Base-by-base conservation (phyloP, 2,888 invertebrate species). In the Scaptomyza parva region DNA sequence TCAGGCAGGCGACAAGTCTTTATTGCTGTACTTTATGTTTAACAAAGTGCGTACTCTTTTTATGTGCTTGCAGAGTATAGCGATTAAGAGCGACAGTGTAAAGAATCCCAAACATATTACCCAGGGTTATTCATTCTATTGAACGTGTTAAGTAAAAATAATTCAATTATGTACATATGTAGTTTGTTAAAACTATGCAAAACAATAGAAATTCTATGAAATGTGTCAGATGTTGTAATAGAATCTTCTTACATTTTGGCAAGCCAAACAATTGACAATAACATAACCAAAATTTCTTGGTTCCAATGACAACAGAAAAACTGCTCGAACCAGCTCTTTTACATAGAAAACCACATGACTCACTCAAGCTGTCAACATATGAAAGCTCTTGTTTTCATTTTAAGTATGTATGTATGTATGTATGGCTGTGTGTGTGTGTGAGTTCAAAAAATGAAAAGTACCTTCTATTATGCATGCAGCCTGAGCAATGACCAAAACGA, bases 401-500 rank as follows among this genome's bases (percentile, higher is more conserved):
- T n/a, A 30, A 41, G 45, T 18, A 14, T 26, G 55, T 22, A 40
- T 33, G 41, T 30, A 7, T 66, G 30, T 52, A 24, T 28, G 50
- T 60, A 53, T 35, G 55, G n/a, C n/a, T 40, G 52, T 41, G 41
- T 41, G 22, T 24, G n/a, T 14, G 12, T 41, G 20, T 50, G 65
- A 45, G 41, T 28, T 28, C 17, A n/a, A 17, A 17, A 61, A 63
- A 55, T n/a, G 26, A 59, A 61, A 59, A 54, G 48, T 53, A 61
- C 63, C 62, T 65, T 78, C 62, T 54, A 83, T 84, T 84, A 84
- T 84, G 86, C 88, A 84, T 84, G 87, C 88, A 88, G 64, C 53
- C 53, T 64, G 64, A 66, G 68, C 84, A 86, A 63, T 84, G 87
- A 68, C 76, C 88, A 69, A 69, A 37, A 88, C 84, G 82, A 84